Conservation (phyloP, 2,113 vertebrate genomes). For the Crotophaga sulcirostris region DNA sequence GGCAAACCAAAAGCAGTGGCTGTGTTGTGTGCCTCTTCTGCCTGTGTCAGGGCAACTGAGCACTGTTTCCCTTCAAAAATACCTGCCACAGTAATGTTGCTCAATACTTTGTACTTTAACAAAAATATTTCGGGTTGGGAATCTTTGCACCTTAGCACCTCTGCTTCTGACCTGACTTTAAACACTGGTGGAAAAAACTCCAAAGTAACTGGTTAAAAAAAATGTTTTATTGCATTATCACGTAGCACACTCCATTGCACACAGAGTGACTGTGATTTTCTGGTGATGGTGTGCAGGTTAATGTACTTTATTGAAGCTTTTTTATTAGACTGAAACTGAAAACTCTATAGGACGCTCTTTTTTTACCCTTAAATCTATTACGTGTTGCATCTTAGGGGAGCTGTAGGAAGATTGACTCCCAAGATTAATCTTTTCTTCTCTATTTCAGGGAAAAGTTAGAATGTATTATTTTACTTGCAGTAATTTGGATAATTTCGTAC, state of each 20-base stretch:
- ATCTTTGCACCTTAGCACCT: not conserved
- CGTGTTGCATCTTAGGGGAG: not conserved
- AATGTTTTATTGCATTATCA: not conserved
- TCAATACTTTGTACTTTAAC: not conserved
- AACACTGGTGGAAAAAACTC: accelerated
- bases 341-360: not conserved
- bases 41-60: not conserved
- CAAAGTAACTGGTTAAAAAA: not conserved
- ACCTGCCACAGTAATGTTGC: not conserved
- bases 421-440: slow-evolving; percentile 4
- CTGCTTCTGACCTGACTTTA: not conserved
- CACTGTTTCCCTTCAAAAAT: not conserved
- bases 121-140: not conserved
- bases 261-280: not conserved
- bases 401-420: not conserved
- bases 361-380: not conserved
- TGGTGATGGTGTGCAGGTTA: not conserved
- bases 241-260: not conserved
- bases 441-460: not conserved
- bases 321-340: slow-evolving; percentile 10
- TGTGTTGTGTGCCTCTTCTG: not conserved
- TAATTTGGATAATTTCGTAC: slow-evolving; percentile 8
- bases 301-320: not conserved
- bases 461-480: not conserved
- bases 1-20: not conserved